phyloP scores from a whole-genome alignment of 2,888 invertebrate genomes.

The Tipula vernalis region DNA sequence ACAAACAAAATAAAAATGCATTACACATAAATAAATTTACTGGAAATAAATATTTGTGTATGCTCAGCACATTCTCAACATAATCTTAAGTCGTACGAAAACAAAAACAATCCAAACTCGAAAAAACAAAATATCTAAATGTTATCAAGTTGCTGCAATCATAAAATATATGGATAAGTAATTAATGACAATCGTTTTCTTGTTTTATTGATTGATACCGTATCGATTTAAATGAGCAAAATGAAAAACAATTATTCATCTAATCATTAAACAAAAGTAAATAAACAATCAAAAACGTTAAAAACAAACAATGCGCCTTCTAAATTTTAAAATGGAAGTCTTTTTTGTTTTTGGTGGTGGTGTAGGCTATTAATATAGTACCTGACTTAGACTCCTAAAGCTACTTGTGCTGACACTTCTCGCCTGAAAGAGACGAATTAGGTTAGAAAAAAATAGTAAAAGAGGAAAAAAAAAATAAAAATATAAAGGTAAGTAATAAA shows the following conservation, averaged over 20 bases:
- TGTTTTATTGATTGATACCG: not conserved
- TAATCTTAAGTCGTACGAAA: not conserved
- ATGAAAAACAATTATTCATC: not conserved
- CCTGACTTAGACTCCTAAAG: conserved; percentile 84
- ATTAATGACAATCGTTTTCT: not conserved
- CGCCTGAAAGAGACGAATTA: conserved; percentile 51
- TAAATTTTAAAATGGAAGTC: not conserved
- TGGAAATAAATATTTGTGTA: not conserved
- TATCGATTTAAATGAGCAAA: not conserved
- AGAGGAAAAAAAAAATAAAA: conserved; percentile 7
- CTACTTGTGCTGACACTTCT: conserved; percentile 81
- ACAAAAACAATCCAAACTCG: not conserved
- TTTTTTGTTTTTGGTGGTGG: conserved; percentile 11
- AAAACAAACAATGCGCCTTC: not conserved
- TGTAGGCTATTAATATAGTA: conserved; percentile 30
- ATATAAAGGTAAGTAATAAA: not conserved
- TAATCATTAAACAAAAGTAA: too few relatives aligned
- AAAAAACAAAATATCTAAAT: not conserved
- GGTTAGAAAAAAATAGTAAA: conserved; percentile 21
- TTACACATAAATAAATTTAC: not conserved
- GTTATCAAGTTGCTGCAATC: not conserved
- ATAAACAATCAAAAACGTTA: not conserved
- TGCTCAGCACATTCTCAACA: not conserved
- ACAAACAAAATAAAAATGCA: not conserved
- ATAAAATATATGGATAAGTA: not conserved